Base-by-base conservation (phyloP, 2,113 vertebrate species). In the Oophaga pumilio region DNA sequence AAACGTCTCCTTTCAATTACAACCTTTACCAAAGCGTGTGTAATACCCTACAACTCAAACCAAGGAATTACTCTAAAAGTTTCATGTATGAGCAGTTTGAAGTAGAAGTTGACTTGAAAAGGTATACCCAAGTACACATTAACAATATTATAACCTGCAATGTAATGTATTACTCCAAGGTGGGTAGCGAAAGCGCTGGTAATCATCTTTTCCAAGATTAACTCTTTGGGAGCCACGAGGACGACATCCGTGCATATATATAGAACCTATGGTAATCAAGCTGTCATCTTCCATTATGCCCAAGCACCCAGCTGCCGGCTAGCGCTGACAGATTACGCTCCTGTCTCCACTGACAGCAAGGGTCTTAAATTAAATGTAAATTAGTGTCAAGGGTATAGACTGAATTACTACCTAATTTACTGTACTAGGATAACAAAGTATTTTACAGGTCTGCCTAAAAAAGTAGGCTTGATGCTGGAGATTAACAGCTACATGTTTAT, bases 401-500 rank as follows among this genome's bases (percentile, higher is more conserved):
- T 83, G 57, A 83, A 83, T 83, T 66, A 88, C 68, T 64, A 88
- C 56, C 69, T 76, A 76, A 88, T 83, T 56, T 83, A 50, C 57
- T 76, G 80, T 88, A 76, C 68, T 57, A 87, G 66, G 33, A 74
- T 56, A 83, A 33, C 68, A 81, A 88, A 83, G 69, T 88, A 76
- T 76, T 76, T 76, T 22, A 33, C 68, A 83, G 59, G 85, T 53
- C 69, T 62, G 77, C 69, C 60, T 60, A 64, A 82, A 76, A 76
- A 82, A 66, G 43, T 20, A 76, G n/a, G 59, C 78, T 60, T 82
- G 57, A 83, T 66, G 57, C 69, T 52, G 26, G 56, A 83, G 80
- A 83, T 74, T 76, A 83, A 88, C 71, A 83, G 43, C 80, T 28
- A 26, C 74, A 76, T 88, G 80, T 88, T 88, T 88, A 88, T 88